phyloP scores from a whole-genome alignment of 1,140 invertebrate genomes.

The Tribolium madens region DNA sequence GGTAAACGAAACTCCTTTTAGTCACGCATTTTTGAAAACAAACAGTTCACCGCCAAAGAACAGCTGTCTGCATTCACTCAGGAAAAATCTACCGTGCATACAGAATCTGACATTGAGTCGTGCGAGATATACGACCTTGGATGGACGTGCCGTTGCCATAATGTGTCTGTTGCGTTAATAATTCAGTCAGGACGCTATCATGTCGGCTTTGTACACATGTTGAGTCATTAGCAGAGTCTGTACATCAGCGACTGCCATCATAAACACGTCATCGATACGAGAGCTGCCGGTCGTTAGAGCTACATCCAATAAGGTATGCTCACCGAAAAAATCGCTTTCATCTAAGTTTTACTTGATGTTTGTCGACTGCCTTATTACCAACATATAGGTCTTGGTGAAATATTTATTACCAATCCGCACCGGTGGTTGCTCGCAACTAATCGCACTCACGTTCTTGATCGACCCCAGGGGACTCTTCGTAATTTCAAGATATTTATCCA shows the following conservation, averaged over 20 bases:
- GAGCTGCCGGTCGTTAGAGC: conserved; percentile 50
- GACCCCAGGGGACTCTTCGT: not conserved
- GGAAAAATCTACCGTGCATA: conserved; percentile 35
- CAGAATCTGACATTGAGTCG: conserved; percentile 3
- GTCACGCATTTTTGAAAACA: conserved; percentile 54
- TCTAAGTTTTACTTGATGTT: conserved; percentile 4
- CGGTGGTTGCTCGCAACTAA: conserved; percentile 3
- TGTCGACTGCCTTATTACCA: conserved; percentile 4
- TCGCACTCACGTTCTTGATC: conserved; percentile 25
- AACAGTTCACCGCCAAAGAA: conserved; percentile 50
- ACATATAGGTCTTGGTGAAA: not conserved
- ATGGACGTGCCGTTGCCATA: conserved; percentile 46
- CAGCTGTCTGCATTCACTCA: conserved; percentile 52
- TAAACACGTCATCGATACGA: conserved; percentile 57
- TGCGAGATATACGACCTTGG: conserved; percentile 44
- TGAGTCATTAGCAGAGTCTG: conserved; percentile 58
- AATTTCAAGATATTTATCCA: not conserved
- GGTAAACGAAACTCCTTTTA: conserved; percentile 53
- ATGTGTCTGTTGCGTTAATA: conserved; percentile 56
- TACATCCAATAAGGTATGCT: not conserved
- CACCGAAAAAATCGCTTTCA: conserved; percentile 3
- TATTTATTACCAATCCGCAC: conserved; percentile 10
- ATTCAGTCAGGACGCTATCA: conserved; percentile 57
- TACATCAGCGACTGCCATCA: conserved; percentile 58
- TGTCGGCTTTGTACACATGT: conserved; percentile 57